Conservation (phyloP, 2,888 invertebrate species). For the Acrobasis suavella region DNA sequence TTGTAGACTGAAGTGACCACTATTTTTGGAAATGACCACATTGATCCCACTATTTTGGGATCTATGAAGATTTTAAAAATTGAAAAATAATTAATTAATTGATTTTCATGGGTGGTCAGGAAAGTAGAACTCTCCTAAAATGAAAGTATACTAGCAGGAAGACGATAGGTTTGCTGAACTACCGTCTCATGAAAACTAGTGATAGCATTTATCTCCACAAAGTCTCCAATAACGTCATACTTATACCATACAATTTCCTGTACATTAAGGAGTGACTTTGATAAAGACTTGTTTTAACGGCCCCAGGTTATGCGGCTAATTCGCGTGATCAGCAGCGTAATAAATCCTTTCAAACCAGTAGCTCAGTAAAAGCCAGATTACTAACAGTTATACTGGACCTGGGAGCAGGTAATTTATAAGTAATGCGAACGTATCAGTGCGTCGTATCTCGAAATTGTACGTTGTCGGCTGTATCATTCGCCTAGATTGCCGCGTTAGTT, state of each 20-base stretch:
- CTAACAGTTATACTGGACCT: constrained; percentile 27
- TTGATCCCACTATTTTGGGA: no score
- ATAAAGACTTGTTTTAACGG: background rate
- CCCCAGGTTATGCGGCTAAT: background rate
- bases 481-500: constrained; percentile 8
- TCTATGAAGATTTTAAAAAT: no score
- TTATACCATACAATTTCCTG: background rate
- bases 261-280: background rate
- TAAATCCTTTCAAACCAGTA: constrained; percentile 21
- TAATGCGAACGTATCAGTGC: constrained; percentile 26
- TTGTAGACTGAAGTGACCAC: no score
- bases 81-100: no score
- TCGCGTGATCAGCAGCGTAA: constrained; percentile 8
- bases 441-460: constrained; percentile 29
- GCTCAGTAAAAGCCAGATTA: constrained; percentile 27
- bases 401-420: constrained; percentile 27
- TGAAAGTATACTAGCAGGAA: no score
- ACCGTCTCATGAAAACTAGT: no score
- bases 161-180: no score
- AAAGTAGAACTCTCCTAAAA: no score
- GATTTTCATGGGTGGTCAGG: no score
- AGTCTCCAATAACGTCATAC: background rate
- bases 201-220: background rate
- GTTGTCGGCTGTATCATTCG: constrained; percentile 14
- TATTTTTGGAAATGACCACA: no score